Conservation (phyloP, 1,140 invertebrate genomes). For the Grapholita molesta region DNA sequence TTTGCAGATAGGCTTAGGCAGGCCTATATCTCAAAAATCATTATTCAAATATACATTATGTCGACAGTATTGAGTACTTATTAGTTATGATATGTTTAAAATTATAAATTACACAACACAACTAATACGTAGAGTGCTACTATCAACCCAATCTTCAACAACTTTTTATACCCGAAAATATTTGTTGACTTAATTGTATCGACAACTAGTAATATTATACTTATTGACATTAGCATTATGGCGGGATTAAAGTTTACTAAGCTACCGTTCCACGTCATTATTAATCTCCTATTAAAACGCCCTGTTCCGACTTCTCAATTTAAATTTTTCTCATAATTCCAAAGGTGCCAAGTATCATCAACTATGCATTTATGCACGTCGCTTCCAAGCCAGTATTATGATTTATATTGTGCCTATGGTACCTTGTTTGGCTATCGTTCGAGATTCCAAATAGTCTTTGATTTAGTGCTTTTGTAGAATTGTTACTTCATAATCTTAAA, state of each 20-base stretch:
- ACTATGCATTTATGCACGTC: constrained; percentile 17
- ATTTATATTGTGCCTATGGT: constrained; percentile 34
- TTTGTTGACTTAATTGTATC: too few relatives aligned
- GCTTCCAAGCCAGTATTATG: constrained; percentile 25
- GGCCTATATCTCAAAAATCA: too few relatives aligned
- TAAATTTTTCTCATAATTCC: constrained; percentile 6
- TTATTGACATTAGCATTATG: background rate
- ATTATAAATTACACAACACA: too few relatives aligned
- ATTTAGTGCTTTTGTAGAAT: constrained; percentile 44
- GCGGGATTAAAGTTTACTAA: background rate
- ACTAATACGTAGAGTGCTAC: too few relatives aligned
- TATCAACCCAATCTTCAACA: too few relatives aligned
- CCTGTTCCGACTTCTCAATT: background rate
- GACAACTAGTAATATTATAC: too few relatives aligned
- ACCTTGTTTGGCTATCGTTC: constrained; percentile 39
- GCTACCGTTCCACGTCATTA: background rate
- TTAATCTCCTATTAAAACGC: background rate
- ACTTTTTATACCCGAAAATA: too few relatives aligned
- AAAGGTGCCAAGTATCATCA: constrained; percentile 2
- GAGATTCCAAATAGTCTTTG: constrained; percentile 33
- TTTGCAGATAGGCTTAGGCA: too few relatives aligned
- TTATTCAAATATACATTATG: too few relatives aligned
- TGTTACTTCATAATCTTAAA: constrained; percentile 40
- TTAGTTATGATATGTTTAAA: too few relatives aligned
- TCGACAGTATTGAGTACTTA: too few relatives aligned